Conservation (phyloP, 2,888 invertebrate genomes). For the Rotaria magnacalcarata region DNA sequence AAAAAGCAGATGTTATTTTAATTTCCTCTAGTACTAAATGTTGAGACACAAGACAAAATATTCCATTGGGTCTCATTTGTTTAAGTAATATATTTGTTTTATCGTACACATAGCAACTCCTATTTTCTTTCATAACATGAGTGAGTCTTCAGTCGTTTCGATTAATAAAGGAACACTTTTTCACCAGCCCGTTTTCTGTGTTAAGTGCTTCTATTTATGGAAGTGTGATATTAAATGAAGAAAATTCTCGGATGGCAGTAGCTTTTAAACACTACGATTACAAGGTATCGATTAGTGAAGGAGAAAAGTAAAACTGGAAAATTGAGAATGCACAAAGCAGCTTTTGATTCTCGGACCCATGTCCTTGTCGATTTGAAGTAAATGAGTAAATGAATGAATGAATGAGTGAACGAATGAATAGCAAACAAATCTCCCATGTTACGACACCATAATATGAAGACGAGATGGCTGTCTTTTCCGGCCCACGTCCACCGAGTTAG, state of each 20-base stretch:
- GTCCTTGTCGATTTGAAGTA: background rate
- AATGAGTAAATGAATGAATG: background rate
- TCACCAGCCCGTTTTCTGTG: background rate
- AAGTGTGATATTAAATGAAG: background rate
- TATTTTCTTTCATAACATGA: background rate
- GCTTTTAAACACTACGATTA: background rate
- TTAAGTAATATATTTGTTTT: background rate
- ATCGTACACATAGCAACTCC: background rate
- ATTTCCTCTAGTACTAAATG: background rate
- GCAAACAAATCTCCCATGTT: slow-evolving; percentile 2
- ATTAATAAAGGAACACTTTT: background rate
- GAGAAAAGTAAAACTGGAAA: background rate
- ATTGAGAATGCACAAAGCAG: background rate
- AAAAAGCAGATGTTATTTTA: background rate
- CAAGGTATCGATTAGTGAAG: background rate
- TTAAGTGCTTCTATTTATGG: slow-evolving; percentile 10
- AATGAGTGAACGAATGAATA: background rate
- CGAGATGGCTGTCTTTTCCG: background rate
- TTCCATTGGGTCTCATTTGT: slow-evolving; percentile 9
- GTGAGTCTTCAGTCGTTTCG: background rate
- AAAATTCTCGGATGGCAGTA: background rate
- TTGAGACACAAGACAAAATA: background rate
- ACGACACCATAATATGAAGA: background rate
- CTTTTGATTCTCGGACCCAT: background rate
- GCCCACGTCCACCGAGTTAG: background rate